Evolutionary conservation across 2,113 vertebrate species (phyloP).

Genomic region (Sinocyclocheilus anshuiensis): DNA sequence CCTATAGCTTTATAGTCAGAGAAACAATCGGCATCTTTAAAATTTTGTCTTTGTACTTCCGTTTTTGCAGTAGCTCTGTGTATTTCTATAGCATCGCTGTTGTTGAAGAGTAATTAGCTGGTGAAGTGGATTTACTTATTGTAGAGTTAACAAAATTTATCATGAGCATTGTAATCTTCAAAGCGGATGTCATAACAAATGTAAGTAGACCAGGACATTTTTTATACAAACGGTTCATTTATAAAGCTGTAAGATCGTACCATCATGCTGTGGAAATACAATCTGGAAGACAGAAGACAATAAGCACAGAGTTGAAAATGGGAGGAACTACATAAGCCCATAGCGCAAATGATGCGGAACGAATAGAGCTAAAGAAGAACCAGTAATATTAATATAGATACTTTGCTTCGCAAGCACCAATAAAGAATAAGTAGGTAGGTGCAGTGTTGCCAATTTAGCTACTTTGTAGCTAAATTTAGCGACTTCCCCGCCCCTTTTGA

Average conservation of each 20-base stretch:
- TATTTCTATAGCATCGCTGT: not conserved
- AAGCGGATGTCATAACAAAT: not conserved
- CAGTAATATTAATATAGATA: not conserved
- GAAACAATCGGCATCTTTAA: not conserved
- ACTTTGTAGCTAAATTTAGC: too few relatives aligned
- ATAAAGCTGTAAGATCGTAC: not conserved
- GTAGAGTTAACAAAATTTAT: not conserved
- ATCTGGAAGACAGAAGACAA: not conserved
- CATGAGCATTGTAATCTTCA: not conserved
- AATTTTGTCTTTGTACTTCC: not conserved
- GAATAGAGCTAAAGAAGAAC: not conserved
- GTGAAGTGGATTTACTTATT: too few relatives aligned
- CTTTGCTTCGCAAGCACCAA: not conserved
- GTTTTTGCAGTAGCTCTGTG: not conserved
- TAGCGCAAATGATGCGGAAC: not conserved
- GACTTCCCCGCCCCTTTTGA: too few relatives aligned
- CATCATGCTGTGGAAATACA: not conserved
- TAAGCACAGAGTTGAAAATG: not conserved
- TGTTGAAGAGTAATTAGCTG: too few relatives aligned
- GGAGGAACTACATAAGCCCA: not conserved
- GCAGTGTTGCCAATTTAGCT: too few relatives aligned
- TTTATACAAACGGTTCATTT: not conserved
- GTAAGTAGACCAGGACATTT: not conserved
- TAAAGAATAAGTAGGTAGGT: conserved; percentile 1
- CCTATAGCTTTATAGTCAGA: not conserved